phyloP scores from a whole-genome alignment of 2,888 invertebrate genomes.

The Trileptium ribeirensis region DNA sequence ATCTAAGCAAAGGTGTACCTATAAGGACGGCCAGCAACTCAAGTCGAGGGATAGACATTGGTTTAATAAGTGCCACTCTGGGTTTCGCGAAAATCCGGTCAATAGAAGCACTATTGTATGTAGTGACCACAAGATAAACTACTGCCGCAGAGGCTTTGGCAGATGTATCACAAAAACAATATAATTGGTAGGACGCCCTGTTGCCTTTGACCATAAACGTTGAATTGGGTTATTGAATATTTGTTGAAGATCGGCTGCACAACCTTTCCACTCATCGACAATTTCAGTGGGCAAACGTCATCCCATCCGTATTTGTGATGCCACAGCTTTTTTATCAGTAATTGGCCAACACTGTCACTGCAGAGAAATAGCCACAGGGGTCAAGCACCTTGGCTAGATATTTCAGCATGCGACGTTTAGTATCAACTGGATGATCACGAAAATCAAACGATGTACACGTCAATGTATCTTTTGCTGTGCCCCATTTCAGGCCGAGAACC shows the following conservation, averaged over 20 bases:
- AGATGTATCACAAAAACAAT: background rate
- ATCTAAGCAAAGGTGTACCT: background rate
- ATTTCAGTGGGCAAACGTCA: background rate
- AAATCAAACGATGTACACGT: background rate
- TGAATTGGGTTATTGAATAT: background rate
- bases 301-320: background rate
- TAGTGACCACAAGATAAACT: background rate
- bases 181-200: no score
- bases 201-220: no score
- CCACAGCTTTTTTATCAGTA: background rate
- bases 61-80: background rate
- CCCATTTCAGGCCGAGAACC: background rate
- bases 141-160: background rate
- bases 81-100: background rate
- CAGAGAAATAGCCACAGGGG: background rate
- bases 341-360: background rate
- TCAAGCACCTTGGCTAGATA: background rate
- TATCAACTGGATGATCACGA: background rate
- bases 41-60: conserved; percentile 19
- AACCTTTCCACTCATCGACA: background rate
- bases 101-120: background rate
- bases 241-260: background rate
- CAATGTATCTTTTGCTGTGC: background rate
- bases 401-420: background rate
- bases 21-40: background rate